These are phyloP conservation scores for Rafetus swinhoei DNA, from an alignment of 2,113 vertebrate species.

Conservation along the genomic window DNA sequence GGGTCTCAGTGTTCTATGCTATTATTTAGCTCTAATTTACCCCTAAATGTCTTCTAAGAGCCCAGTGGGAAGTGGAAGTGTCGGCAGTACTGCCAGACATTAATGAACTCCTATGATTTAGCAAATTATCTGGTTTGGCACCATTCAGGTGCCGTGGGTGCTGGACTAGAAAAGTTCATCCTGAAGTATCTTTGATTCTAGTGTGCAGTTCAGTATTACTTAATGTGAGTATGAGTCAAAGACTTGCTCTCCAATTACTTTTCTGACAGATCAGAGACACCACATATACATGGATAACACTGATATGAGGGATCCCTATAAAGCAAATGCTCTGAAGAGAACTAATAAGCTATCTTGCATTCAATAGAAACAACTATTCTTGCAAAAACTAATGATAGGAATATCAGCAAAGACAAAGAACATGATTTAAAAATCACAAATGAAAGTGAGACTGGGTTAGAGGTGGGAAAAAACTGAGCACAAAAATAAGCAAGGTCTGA, in stretches of 20 bases:
- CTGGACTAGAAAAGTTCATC: too few relatives aligned
- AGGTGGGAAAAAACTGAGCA: background rate
- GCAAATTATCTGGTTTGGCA: too few relatives aligned
- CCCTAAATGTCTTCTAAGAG: too few relatives aligned
- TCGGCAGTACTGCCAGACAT: too few relatives aligned
- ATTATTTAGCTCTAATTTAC: too few relatives aligned
- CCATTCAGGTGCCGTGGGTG: too few relatives aligned
- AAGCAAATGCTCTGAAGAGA: background rate
- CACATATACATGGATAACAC: background rate
- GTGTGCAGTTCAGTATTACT: background rate
- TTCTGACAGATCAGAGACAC: background rate
- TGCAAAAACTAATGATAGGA: background rate
- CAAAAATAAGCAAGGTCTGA: too few relatives aligned
- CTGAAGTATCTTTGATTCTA: background rate
- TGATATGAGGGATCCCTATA: background rate
- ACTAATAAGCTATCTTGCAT: rapidly evolving
- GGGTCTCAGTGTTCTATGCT: too few relatives aligned
- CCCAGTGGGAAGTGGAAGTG: too few relatives aligned
- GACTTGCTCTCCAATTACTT: background rate
- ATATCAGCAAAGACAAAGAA: background rate
- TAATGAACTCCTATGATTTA: too few relatives aligned
- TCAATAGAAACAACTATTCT: background rate
- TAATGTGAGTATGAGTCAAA: background rate
- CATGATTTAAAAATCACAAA: background rate
- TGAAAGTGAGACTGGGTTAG: background rate